Percentiles rank a stretch among this genome's conserved stretches.
Evolutionary conservation across 2,113 vertebrate genomes (phyloP).

Genomic region (Varanus salvator): DNA sequence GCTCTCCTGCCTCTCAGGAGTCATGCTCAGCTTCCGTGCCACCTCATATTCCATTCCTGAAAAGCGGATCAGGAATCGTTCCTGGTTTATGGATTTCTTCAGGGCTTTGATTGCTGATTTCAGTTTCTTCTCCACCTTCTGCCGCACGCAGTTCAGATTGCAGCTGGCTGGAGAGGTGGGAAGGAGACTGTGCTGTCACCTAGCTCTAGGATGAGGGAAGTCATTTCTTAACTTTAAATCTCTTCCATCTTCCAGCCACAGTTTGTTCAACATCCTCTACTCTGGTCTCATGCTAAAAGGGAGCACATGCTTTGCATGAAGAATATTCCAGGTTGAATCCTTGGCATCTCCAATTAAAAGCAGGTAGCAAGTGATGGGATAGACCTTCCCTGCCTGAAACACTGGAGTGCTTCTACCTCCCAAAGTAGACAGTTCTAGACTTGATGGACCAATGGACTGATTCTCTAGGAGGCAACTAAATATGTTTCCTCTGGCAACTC

Average conservation of each 20-base stretch:
- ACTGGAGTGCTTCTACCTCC: background rate
- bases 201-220: background rate
- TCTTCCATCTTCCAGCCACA: background rate
- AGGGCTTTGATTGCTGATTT: slow-evolving; percentile 94
- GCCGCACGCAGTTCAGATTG: slow-evolving; percentile 90
- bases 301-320: background rate
- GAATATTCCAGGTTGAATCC: background rate
- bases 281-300: background rate
- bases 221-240: background rate
- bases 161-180: slow-evolving; percentile 78
- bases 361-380: background rate
- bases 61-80: slow-evolving; percentile 93
- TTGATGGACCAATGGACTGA: background rate
- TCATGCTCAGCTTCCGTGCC: slow-evolving; percentile 86
- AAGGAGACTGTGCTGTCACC: background rate
- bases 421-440: background rate
- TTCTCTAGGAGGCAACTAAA: background rate
- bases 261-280: background rate
- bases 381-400: background rate
- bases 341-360: background rate
- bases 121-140: slow-evolving; percentile 92
- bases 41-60: slow-evolving; percentile 95
- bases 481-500: background rate
- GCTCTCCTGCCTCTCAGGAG: slow-evolving; percentile 76
- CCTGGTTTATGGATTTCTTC: slow-evolving; percentile 98